Base-by-base conservation (phyloP, 2,113 vertebrate genomes). In the Glareola pratincola region DNA sequence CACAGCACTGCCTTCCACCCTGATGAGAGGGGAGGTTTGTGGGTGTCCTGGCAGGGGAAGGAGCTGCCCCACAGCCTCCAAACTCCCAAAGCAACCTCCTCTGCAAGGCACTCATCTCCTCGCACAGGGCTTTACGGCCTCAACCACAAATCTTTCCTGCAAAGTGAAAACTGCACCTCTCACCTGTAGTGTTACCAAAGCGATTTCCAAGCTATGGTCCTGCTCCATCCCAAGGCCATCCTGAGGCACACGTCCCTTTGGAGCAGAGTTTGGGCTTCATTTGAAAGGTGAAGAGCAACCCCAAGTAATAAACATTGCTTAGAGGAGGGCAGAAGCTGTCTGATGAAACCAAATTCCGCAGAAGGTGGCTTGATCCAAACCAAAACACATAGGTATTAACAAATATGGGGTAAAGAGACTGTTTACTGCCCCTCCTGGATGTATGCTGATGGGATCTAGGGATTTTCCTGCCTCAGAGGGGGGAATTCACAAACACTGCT, bases 121-220 rank as follows among this genome's bases (percentile, higher is more conserved):
- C 5, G 1, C n/a, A 29, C 1, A 4, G 48, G 19, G 19, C 36
- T 66, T 75, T 26, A 34, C 0, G 2, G 34, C n/a, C 16, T 83
- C 80, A 53, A 14, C 4, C 16, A 51, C 48, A 73, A 77, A 84
- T 73, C 48, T 10, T 20, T 48, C 34, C 50, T 84, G 48, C 14
- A 32, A 64, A 73, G 18, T 18, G 19, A 53, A 37, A 68, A 62
- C n/a, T 76, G 21, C 30, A 9, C 22, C 27, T 56, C 30, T 62
- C 37, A 69, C 12, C 17, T 39, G 21, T 26, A 27, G 12, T 69
- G 8, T 10, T 16, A 81, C 19, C 18, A 48, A 69, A 57, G 18
- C 1, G 1, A 64, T 23, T 72, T 67, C 22, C 64, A 63, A 23
- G 27, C 43, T 21, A 1, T 4, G 5, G 10, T 53, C 30, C 32